Percentiles rank a stretch among this genome's conserved stretches.
Evolutionary conservation across 2,888 invertebrate genomes (phyloP).

Genomic region (Oegoconia quadripuncta): DNA sequence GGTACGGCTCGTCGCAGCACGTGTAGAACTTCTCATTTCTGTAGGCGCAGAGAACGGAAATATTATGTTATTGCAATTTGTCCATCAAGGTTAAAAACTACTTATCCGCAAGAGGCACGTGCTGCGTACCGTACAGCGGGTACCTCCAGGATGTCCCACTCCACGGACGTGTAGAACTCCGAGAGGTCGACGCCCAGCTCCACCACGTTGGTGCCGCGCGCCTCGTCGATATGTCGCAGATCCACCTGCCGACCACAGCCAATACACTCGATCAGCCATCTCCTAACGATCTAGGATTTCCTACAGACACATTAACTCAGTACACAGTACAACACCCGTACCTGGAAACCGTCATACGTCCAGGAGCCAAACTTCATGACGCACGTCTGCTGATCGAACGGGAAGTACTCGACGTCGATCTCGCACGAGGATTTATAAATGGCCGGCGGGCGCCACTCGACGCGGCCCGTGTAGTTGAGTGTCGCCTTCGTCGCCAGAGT

Average conservation of each 20-base stretch:
- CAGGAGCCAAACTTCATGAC: slow-evolving; percentile 96
- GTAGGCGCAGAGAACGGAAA: slow-evolving; percentile 20
- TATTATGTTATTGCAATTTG: too few species aligned
- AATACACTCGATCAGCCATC: not conserved
- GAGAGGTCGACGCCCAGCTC: slow-evolving; percentile 97
- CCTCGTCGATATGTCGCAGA: slow-evolving; percentile 94
- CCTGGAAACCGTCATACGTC: slow-evolving; percentile 97
- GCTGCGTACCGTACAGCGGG: slow-evolving; percentile 88
- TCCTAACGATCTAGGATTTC: not conserved
- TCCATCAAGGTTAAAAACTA: too few species aligned
- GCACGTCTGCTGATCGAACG: slow-evolving; percentile 95
- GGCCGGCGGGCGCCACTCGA: slow-evolving; percentile 97
- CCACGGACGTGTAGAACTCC: slow-evolving; percentile 98
- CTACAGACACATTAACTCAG: not conserved
- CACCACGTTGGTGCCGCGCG: slow-evolving; percentile 91
- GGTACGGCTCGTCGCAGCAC: slow-evolving; percentile 97
- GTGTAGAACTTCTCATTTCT: slow-evolving; percentile 97
- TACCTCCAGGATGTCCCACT: slow-evolving; percentile 99
- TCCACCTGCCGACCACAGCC: slow-evolving; percentile 82
- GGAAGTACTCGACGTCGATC: slow-evolving; percentile 95
- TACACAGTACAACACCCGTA: slow-evolving; percentile 51
- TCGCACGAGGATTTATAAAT: slow-evolving; percentile 97
- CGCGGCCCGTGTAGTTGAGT: slow-evolving; percentile 92
- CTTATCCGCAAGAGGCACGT: too few species aligned
- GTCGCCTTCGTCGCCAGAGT: slow-evolving; percentile 94